Percentiles rank a stretch among this genome's conserved stretches.
phyloP scores from a whole-genome alignment of 1,140 invertebrate genomes.

The Cataglyphis hispanica region DNA sequence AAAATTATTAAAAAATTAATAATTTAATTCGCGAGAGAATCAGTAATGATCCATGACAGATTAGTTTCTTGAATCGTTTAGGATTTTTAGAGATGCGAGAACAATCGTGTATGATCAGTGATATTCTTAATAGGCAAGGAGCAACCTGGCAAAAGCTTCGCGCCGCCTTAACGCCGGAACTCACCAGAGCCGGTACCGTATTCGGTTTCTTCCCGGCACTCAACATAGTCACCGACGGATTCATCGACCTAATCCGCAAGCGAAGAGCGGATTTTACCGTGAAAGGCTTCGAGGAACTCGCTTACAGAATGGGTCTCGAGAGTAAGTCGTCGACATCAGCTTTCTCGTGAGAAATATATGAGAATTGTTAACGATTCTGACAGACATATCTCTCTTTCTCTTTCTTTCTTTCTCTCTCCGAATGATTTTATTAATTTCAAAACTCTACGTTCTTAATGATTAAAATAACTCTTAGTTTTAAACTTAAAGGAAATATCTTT shows the following conservation, averaged over 20 bases:
- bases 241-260: conserved; percentile 89
- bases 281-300: conserved; percentile 90
- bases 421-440: not conserved
- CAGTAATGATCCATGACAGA: too few relatives aligned
- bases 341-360: conserved; percentile 1
- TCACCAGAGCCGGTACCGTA: conserved; percentile 93
- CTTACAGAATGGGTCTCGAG: conserved; percentile 93
- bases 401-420: too few relatives aligned
- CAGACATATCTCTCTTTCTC: not conserved
- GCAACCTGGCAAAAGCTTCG: conserved; percentile 93
- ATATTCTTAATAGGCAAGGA: conserved; percentile 88
- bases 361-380: not conserved
- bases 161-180: conserved; percentile 90
- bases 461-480: not conserved
- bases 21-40: not conserved
- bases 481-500: not conserved
- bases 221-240: conserved; percentile 93
- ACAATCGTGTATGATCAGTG: conserved; percentile 22
- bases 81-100: not conserved
- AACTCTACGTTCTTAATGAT: not conserved
- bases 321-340: conserved; percentile 85
- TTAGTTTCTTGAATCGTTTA: not conserved
- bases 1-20: not conserved
- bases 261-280: conserved; percentile 84
- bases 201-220: conserved; percentile 92